Evolutionary conservation across 1,140 invertebrate species (phyloP).

Genomic region (Listronotus bonariensis): DNA sequence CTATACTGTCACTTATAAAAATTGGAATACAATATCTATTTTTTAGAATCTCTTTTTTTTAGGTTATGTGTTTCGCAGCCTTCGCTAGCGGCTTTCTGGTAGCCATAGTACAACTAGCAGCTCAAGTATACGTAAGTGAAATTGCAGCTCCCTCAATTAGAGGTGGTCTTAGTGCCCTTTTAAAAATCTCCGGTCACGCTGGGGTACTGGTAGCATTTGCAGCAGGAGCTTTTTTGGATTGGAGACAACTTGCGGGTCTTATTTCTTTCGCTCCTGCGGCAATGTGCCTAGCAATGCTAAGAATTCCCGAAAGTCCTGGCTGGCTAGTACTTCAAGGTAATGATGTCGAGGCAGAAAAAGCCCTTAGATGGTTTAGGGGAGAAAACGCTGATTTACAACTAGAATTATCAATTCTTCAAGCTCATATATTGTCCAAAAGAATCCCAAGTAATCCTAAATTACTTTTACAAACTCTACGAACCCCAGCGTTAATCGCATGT

Average conservation of each 20-base stretch:
- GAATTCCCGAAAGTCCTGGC: slow-evolving; percentile 83
- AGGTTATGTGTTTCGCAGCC: slow-evolving; percentile 73
- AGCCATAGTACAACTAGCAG: slow-evolving; percentile 77
- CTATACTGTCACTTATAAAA: no score
- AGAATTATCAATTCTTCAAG: slow-evolving; percentile 69
- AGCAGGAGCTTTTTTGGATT: slow-evolving; percentile 79
- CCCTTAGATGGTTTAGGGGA: slow-evolving; percentile 77
- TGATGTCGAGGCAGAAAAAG: slow-evolving; percentile 77
- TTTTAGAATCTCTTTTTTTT: not conserved
- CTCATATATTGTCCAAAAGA: slow-evolving; percentile 65
- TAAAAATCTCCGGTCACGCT: slow-evolving; percentile 83
- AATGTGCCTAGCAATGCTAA: slow-evolving; percentile 69
- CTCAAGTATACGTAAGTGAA: slow-evolving; percentile 88
- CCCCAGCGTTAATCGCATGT: slow-evolving; percentile 78
- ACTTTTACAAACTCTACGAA: slow-evolving; percentile 44
- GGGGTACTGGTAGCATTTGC: slow-evolving; percentile 82
- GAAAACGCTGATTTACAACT: slow-evolving; percentile 71
- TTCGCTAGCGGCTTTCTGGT: slow-evolving; percentile 80
- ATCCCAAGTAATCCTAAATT: slow-evolving; percentile 43
- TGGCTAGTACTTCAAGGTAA: slow-evolving; percentile 74
- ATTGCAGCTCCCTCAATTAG: slow-evolving; percentile 84
- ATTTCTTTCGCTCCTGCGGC: slow-evolving; percentile 74
- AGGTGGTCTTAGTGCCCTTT: slow-evolving; percentile 81
- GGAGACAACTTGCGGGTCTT: slow-evolving; percentile 78
- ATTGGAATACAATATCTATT: no score